Evolutionary conservation across 2,113 vertebrate species (phyloP), one percentile per base, ranked within the genome.

Genomic region (Equus quagga): DNA sequence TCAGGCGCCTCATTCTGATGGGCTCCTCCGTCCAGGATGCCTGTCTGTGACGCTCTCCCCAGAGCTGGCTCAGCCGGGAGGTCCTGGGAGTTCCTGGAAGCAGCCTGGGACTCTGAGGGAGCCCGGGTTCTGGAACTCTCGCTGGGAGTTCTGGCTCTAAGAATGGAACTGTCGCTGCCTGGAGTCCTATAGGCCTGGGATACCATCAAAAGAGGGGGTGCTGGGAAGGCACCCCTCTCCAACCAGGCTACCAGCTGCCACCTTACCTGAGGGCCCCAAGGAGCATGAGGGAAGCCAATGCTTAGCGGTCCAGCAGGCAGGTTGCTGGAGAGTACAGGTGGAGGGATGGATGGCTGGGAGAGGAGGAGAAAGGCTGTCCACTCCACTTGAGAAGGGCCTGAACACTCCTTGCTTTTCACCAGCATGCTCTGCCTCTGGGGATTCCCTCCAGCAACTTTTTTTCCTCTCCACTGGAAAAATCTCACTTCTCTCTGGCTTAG

Each of bases 341-440:
- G n/a, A 9, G 11, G 2, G 21, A 0, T 0, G 6, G 15, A 44
- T 14, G 23, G 5, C 36, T 33, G 44, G 79, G 24, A 65, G 8
- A 79, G 44, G 10, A 46, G 75, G n/a, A 19, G 23, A 21, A 19
- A 73, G 44, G 54, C 36, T 4, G 4, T 19, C 36, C 3, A 5
- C 23, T 89, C 64, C 24, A 49, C 65, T 69, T 28, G 24, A 70
- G 67, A 67, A 92, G 26, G n/a, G 36, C 26, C 46, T 81, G 56
- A 49, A 70, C 33, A 46, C 36, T 64, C 60, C 58, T 44, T 58
- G 23, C 67, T 97, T 84, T 93, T 36, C 64, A 75, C 64, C 85
- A 91, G 70, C 49, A 17, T 3, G 14, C 33, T 65, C 62, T 31
- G 23, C 81, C n/a, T 83, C 64, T 81, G 28, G 14, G 51, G 44